Base-by-base conservation (phyloP, 1,140 invertebrate genomes). In the Pogonomyrmex californicus region DNA sequence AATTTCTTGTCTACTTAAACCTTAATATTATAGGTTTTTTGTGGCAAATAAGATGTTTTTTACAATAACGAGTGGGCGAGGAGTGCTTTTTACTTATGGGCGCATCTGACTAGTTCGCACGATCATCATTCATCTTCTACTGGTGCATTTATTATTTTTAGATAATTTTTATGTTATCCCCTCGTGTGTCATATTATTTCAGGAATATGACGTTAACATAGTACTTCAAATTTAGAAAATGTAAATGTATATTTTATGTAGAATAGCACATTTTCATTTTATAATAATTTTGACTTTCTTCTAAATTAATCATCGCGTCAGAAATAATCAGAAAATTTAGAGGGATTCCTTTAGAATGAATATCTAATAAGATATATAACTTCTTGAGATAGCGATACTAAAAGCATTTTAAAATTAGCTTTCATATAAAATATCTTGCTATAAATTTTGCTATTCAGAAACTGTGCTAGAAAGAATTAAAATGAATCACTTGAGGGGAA, bases 1-100 rank as follows among this genome's bases (percentile, higher is more conserved):
- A 75, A 56, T n/a, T 56, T 75, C 23, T 0, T 14, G n/a, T 75
- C 51, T 73, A 54, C n/a, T 75, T 75, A 75, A 75, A 58, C 4
- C 9, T 38, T 1, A 41, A 10, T 56, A 41, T 9, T 58, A 10
- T 56, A n/a, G 51, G 17, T 71, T 54, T 56, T 60, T 41, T n/a
- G n/a, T 30, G 12, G 23, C 23, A 23, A 23, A 23, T 23, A 58
- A 58, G 12, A 54, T 60, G 38, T 44, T 75, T 60, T 51, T 68
- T 30, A 30, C 30, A 30, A 41, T 41, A 33, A 76, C n/a, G 12
- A 76, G 2, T 36, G n/a, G 9, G 0, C 5, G 38, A 23, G 17
- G 41, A 3, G 51, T 2, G 12, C 12, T 58, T 30, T 7, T 7
- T 17, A 56, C 60, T 58, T 33, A 76, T 58, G 33, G 12, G 33